Conservation (phyloP, 2,888 invertebrate genomes). For the Ennomos fuscantarius region DNA sequence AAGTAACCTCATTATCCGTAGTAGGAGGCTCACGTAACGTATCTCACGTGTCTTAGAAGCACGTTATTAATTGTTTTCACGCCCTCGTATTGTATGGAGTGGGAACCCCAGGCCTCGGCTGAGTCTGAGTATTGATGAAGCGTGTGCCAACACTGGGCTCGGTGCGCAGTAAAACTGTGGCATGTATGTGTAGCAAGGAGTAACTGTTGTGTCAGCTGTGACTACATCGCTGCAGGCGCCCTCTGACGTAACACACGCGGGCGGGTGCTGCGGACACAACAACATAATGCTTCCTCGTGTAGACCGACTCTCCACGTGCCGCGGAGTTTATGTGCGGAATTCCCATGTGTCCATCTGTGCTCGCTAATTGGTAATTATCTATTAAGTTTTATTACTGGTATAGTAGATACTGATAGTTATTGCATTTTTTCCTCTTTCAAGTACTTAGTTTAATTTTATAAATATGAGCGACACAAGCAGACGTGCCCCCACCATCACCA, state of each 20-base stretch:
- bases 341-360: conserved; percentile 6
- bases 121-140: conserved; percentile 12
- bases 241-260: conserved; percentile 9
- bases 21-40: conserved; percentile 5
- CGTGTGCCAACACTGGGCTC: conserved; percentile 5
- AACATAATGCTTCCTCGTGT: not conserved
- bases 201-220: not conserved
- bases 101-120: conserved; percentile 19
- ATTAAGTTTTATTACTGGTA: too few relatives aligned
- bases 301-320: not conserved
- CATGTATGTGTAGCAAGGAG: not conserved
- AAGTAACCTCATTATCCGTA: not conserved
- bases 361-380: not conserved
- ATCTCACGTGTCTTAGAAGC: conserved; percentile 8
- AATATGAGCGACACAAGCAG: too few relatives aligned
- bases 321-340: conserved; percentile 12
- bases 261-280: conserved; percentile 6
- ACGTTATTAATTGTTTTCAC: conserved; percentile 1
- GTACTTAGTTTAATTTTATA: too few relatives aligned
- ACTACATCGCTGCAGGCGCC: not conserved
- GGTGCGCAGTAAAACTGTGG: too few relatives aligned
- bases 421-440: too few relatives aligned
- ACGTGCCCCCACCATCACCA: too few relatives aligned
- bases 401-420: too few relatives aligned
- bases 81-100: not conserved